Percentiles rank a stretch among this genome's conserved stretches.
Evolutionary conservation across 2,797 vertebrate genomes (phyloP).

Genomic region (Myotis myotis): DNA sequence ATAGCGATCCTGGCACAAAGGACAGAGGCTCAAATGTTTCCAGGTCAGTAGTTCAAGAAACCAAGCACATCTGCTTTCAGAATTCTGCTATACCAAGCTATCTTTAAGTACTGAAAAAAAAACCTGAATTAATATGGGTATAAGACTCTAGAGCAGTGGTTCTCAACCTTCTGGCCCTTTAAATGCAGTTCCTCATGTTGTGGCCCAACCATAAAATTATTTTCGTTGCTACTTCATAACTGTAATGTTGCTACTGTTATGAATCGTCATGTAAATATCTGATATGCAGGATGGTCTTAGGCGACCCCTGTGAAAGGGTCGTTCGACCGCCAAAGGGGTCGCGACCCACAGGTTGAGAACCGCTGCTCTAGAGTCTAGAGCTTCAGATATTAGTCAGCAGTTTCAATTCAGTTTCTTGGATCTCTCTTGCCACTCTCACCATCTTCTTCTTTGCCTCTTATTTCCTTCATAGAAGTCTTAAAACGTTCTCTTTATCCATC

Average conservation of each 20-base stretch:
- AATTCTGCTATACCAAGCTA: slow-evolving; percentile 38
- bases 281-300: too few species aligned
- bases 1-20: neutral
- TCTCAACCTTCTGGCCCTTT: too few species aligned
- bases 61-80: slow-evolving; percentile 43
- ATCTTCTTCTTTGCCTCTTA: neutral
- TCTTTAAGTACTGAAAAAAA: slow-evolving; percentile 35
- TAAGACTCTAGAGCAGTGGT: slow-evolving; percentile 7
- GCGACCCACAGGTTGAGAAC: too few species aligned
- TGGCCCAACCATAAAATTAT: too few species aligned
- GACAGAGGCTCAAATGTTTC: slow-evolving; percentile 13
- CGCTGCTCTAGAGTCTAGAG: neutral
- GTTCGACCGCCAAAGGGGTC: too few species aligned
- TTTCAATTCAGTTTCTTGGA: slow-evolving; percentile 61
- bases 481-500: neutral
- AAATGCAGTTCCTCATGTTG: too few species aligned
- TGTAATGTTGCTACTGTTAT: too few species aligned
- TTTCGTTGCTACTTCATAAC: too few species aligned
- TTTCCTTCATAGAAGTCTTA: neutral
- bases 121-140: slow-evolving; percentile 39
- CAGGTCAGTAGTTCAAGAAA: slow-evolving; percentile 59
- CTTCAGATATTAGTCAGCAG: slow-evolving; percentile 69
- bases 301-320: too few species aligned
- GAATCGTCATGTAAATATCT: too few species aligned
- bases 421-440: neutral